Percentiles rank a stretch among this genome's conserved stretches.
Evolutionary conservation across 1,140 invertebrate species (phyloP).

Genomic region (Calliopsis andreniformis): DNA sequence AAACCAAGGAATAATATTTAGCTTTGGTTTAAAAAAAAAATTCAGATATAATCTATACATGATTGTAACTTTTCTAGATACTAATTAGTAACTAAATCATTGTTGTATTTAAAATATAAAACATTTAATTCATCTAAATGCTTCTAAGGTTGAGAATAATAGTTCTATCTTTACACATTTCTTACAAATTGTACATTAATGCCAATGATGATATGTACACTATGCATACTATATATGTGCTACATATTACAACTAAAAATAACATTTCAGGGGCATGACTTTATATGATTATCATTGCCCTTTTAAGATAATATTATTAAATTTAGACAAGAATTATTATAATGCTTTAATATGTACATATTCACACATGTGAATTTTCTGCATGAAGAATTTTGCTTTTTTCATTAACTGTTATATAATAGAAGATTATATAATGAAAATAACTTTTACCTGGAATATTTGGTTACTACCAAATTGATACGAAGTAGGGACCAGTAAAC

Average conservation of each 20-base stretch:
- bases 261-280: conserved; percentile 48
- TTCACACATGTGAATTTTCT: neutral
- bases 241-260: conserved; percentile 18
- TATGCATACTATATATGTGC: conserved; percentile 25
- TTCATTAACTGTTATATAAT: neutral
- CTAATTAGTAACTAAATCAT: neutral
- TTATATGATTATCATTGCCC: conserved; percentile 54
- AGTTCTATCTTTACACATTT: neutral
- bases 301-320: conserved; percentile 9
- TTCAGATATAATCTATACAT: neutral
- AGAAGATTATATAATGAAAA: conserved; percentile 11
- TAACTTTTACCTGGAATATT: conserved; percentile 83
- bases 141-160: neutral
- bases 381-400: neutral
- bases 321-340: neutral
- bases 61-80: no score
- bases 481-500: conserved; percentile 83
- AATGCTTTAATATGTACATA: neutral
- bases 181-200: neutral
- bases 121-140: no score
- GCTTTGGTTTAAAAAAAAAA: neutral
- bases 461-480: conserved; percentile 84
- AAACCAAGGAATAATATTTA: neutral
- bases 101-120: neutral
- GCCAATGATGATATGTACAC: neutral